Evolutionary conservation across 2,888 invertebrate genomes (phyloP).

Genomic region (Luperina nickerlii): DNA sequence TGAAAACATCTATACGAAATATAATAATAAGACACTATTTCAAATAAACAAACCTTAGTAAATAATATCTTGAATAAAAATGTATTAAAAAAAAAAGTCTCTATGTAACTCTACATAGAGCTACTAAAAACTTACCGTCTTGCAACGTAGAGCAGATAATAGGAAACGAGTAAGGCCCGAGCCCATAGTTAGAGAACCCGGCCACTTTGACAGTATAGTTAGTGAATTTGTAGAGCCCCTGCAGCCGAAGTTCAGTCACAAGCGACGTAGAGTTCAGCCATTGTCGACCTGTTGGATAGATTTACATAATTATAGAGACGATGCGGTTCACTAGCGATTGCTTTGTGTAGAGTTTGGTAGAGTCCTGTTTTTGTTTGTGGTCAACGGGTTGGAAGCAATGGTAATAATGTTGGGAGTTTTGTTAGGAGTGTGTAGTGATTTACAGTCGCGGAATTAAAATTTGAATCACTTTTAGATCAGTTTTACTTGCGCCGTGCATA

Average conservation of each 20-base stretch:
- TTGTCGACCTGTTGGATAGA: conserved; percentile 80
- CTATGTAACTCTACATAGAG: conserved; percentile 4
- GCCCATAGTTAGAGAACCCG: conserved; percentile 96
- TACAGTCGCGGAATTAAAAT: background rate
- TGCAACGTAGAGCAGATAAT: conserved; percentile 95
- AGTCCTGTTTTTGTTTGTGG: conserved; percentile 49
- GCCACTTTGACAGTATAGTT: conserved; percentile 97
- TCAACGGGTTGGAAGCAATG: conserved; percentile 39
- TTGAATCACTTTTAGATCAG: background rate
- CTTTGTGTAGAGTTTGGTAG: conserved; percentile 47
- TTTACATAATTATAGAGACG: conserved; percentile 65
- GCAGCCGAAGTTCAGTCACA: conserved; percentile 94
- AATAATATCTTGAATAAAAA: background rate
- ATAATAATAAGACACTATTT: background rate
- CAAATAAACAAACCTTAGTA: background rate
- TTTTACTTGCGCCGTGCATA: background rate
- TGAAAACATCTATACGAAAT: too few relatives aligned
- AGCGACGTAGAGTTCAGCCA: conserved; percentile 91
- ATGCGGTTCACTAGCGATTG: conserved; percentile 36
- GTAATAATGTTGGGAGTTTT: conserved; percentile 13
- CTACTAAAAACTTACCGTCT: conserved; percentile 91
- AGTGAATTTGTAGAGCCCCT: conserved; percentile 94
- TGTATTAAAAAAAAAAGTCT: background rate
- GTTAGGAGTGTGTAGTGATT: background rate
- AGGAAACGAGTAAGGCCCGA: conserved; percentile 94